Percentiles rank a stretch among this genome's conserved stretches.
phyloP scores from a whole-genome alignment of 1,140 invertebrate genomes.

The Lerema accius region DNA sequence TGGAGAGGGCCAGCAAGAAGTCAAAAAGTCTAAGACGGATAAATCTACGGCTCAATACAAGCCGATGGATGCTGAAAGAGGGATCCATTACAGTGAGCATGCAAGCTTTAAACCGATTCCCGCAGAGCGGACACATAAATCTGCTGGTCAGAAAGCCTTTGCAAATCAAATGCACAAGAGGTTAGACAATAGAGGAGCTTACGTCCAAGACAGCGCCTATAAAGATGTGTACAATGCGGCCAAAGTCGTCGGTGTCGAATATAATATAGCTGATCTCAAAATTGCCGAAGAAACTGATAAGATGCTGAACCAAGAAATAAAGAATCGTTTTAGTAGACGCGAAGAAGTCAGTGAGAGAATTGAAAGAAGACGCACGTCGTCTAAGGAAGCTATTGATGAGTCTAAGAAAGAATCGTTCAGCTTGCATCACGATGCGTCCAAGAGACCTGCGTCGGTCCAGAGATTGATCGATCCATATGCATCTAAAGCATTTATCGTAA shows the following conservation, averaged over 20 bases:
- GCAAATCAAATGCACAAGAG: constrained; percentile 80
- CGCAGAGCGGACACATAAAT: constrained; percentile 68
- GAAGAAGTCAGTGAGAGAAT: constrained; percentile 68
- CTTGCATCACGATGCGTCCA: constrained; percentile 64
- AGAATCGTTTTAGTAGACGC: constrained; percentile 63
- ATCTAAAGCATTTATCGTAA: constrained; percentile 69
- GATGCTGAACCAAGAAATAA: constrained; percentile 73
- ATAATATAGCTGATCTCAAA: constrained; percentile 80
- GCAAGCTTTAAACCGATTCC: constrained; percentile 64
- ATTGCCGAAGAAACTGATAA: constrained; percentile 78
- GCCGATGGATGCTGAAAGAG: constrained; percentile 58
- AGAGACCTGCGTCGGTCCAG: constrained; percentile 68
- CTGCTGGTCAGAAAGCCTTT: constrained; percentile 77
- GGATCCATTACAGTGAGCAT: constrained; percentile 43
- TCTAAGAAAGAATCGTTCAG: constrained; percentile 64
- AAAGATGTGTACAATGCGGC: constrained; percentile 75
- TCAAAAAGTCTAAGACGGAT: constrained; percentile 71
- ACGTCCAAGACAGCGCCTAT: constrained; percentile 77
- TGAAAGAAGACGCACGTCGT: constrained; percentile 61
- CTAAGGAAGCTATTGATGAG: constrained; percentile 67
- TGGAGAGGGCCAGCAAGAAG: constrained; percentile 67
- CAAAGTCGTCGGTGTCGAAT: constrained; percentile 73
- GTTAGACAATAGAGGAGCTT: constrained; percentile 80
- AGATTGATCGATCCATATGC: constrained; percentile 69
- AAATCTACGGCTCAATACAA: constrained; percentile 64